Conservation (phyloP, 2,888 invertebrate genomes). For the Steinernema hermaphroditum region DNA sequence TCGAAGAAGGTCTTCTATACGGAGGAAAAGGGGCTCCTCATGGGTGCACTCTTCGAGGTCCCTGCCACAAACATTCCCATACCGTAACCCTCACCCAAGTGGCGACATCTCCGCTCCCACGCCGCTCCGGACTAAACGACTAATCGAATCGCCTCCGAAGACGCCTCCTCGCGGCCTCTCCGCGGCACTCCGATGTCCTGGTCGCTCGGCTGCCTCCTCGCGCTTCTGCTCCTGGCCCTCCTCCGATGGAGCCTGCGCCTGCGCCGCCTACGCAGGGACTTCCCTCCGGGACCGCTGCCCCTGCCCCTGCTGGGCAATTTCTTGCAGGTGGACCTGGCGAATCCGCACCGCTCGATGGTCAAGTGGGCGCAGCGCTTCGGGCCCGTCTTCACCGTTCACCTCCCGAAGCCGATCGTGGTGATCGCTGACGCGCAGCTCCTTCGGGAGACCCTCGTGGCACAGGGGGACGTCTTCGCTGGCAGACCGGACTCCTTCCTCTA, state of each 20-base stretch:
- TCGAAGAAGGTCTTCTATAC: no score
- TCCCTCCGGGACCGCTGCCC: slow-evolving; percentile 24
- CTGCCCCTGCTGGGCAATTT: slow-evolving; percentile 21
- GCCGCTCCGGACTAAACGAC: no score
- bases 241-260: slow-evolving; percentile 20
- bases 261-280: not conserved
- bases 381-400: slow-evolving; percentile 19
- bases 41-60: no score
- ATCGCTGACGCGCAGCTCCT: not conserved
- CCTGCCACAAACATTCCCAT: no score
- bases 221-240: not conserved
- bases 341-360: slow-evolving; percentile 18
- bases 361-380: not conserved
- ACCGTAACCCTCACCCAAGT: no score
- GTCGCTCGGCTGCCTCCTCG: not conserved
- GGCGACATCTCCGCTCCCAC: no score
- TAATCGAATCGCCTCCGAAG: not conserved
- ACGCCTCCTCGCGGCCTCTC: not conserved
- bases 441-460: slow-evolving; percentile 12
- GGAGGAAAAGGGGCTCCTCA: no score
- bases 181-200: not conserved
- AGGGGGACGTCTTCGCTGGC: slow-evolving; percentile 45
- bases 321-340: slow-evolving; percentile 5
- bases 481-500: slow-evolving; percentile 53
- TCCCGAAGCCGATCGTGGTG: slow-evolving; percentile 23